Conservation (phyloP, 2,888 invertebrate species). For the Panzeria rudis region DNA sequence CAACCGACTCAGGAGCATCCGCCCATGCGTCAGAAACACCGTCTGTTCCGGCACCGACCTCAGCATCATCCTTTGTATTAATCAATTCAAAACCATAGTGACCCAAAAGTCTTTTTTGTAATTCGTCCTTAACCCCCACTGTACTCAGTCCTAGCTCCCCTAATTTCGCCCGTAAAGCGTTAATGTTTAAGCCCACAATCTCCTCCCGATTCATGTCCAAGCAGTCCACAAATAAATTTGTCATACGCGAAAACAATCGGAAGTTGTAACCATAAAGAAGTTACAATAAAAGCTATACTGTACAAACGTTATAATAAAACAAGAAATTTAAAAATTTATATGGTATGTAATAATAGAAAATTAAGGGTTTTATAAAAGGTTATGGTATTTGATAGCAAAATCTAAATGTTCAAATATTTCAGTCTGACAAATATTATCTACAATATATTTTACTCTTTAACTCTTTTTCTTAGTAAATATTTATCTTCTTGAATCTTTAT, state of each 20-base stretch:
- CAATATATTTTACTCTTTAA: too few relatives aligned
- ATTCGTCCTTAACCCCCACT: neutral
- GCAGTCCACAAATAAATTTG: neutral
- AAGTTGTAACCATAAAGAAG: slow-evolving; percentile 16
- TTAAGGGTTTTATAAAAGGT: neutral
- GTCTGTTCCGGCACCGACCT: neutral
- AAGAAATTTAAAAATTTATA: neutral
- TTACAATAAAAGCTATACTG: neutral
- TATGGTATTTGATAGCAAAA: too few relatives aligned
- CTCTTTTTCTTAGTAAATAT: too few relatives aligned
- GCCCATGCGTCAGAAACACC: neutral
- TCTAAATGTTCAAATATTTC: too few relatives aligned
- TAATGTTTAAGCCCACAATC: neutral
- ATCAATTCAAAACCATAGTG: neutral
- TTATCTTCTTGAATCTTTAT: too few relatives aligned
- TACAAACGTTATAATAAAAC: neutral
- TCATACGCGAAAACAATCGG: neutral
- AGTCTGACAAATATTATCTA: too few relatives aligned
- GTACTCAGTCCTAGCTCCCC: neutral
- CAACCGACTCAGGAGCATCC: neutral
- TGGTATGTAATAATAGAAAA: neutral
- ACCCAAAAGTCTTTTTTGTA: neutral
- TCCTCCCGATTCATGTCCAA: slow-evolving; percentile 13
- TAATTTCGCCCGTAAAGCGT: neutral
- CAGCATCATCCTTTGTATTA: neutral